phyloP scores from a whole-genome alignment of 2,888 invertebrate species.

The Papilio elwesi region DNA sequence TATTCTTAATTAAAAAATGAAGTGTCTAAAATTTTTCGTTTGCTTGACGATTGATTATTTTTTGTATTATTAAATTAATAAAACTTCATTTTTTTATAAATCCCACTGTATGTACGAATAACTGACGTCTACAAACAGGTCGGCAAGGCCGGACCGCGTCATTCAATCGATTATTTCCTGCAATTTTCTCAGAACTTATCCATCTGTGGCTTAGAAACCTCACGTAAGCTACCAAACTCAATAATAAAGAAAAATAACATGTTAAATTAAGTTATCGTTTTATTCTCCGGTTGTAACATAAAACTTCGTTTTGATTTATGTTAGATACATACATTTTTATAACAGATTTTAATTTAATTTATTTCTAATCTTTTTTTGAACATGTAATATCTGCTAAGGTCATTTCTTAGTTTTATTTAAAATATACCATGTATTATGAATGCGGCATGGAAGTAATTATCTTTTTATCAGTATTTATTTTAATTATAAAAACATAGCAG shows the following conservation, averaged over 20 bases:
- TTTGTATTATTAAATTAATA: not conserved
- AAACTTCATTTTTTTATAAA: not conserved
- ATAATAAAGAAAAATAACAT: not conserved
- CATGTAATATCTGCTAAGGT: too few relatives aligned
- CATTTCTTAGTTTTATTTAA: too few relatives aligned
- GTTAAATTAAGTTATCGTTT: not conserved
- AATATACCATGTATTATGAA: too few relatives aligned
- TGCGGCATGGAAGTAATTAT: too few relatives aligned
- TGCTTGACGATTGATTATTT: too few relatives aligned
- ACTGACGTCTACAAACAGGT: conserved; percentile 29
- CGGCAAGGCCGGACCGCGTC: conserved; percentile 21
- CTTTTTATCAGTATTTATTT: not conserved
- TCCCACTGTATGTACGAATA: conserved; percentile 15
- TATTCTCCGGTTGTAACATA: not conserved
- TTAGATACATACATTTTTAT: too few relatives aligned
- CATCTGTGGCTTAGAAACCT: not conserved
- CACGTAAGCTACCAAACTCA: conserved; percentile 1
- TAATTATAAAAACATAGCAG: not conserved
- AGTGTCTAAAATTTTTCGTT: too few relatives aligned
- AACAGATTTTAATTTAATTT: not conserved
- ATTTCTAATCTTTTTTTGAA: not conserved
- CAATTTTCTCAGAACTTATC: conserved; percentile 32
- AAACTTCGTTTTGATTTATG: not conserved
- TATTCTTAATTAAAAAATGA: too few relatives aligned
- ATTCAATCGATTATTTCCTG: conserved; percentile 37